Evolutionary conservation across 2,113 vertebrate species (phyloP).

Genomic region (Elephas maximus): DNA sequence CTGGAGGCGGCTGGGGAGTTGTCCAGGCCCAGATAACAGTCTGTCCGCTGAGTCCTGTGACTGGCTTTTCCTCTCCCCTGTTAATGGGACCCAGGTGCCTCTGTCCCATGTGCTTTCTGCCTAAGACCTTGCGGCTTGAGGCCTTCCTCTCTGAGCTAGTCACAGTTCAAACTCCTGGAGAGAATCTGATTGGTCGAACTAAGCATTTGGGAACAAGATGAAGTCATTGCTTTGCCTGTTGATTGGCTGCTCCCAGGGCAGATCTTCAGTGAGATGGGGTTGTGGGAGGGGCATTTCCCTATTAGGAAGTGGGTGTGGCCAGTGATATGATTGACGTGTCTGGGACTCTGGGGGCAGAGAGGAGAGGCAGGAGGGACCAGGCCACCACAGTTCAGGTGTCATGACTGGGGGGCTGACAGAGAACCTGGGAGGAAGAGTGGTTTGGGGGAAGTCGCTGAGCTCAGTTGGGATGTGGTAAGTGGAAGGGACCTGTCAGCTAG

Average conservation of each 20-base stretch:
- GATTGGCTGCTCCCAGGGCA: not conserved
- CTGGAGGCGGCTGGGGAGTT: not conserved
- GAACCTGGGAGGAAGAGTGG: not conserved
- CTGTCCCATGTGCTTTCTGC: not conserved
- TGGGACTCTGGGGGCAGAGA: not conserved
- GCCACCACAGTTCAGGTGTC: not conserved
- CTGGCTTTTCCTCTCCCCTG: not conserved
- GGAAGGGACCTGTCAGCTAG: too few relatives aligned
- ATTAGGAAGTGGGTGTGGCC: not conserved
- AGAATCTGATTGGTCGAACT: slow-evolving; percentile 53
- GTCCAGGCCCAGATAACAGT: too few relatives aligned
- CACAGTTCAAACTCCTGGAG: not conserved
- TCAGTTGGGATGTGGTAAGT: not conserved
- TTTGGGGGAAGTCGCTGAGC: not conserved
- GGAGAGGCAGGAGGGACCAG: not conserved
- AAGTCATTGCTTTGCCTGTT: not conserved
- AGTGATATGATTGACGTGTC: not conserved
- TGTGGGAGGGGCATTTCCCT: not conserved
- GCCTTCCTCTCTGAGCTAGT: not conserved
- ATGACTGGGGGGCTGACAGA: not conserved
- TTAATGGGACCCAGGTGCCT: not conserved
- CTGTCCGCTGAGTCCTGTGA: not conserved
- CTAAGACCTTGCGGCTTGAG: not conserved
- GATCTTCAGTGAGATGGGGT: not conserved
- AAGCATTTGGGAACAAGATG: not conserved